Conservation (phyloP, 2,888 invertebrate species). For the Latheticus oryzae region DNA sequence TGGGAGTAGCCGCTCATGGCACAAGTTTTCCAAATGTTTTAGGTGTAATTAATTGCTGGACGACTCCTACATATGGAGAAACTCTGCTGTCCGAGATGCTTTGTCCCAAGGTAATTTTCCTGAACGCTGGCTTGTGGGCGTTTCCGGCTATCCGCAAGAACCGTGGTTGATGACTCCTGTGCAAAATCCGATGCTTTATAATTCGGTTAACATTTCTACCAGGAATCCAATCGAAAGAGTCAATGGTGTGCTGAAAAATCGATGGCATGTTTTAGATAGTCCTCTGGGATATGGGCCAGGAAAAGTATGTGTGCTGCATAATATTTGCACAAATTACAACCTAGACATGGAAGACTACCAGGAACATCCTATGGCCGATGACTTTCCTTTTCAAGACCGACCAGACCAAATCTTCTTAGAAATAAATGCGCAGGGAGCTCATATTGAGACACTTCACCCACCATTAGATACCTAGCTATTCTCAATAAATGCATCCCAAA, state of each 20-base stretch:
- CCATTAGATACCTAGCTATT: too few species aligned
- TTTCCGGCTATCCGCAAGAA: slow-evolving; percentile 37
- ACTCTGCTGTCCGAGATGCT: slow-evolving; percentile 28
- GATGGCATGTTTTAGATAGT: slow-evolving; percentile 35
- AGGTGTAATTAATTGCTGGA: slow-evolving; percentile 38
- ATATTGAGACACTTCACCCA: too few species aligned
- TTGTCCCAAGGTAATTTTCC: slow-evolving; percentile 11
- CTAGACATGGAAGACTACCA: slow-evolving; percentile 6
- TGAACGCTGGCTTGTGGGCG: slow-evolving; percentile 37
- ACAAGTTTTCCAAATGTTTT: slow-evolving; percentile 36
- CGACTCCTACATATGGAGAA: slow-evolving; percentile 38
- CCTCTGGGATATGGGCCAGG: slow-evolving; percentile 25
- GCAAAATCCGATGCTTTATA: slow-evolving; percentile 27
- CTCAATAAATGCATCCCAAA: too few species aligned
- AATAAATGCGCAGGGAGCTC: too few species aligned
- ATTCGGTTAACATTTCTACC: slow-evolving; percentile 29
- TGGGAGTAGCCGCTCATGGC: slow-evolving; percentile 12
- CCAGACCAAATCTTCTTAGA: too few species aligned
- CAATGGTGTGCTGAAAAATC: slow-evolving; percentile 27
- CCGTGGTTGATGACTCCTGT: slow-evolving; percentile 40
- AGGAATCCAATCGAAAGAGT: slow-evolving; percentile 27
- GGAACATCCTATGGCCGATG: slow-evolving; percentile 5
- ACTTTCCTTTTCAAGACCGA: slow-evolving; percentile 3
- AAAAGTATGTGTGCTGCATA: slow-evolving; percentile 40
- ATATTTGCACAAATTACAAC: slow-evolving; percentile 32